A percentile compares a stretch with the other conserved stretches of the same genome.
These are phyloP conservation scores for Ylistrum balloti DNA, from an alignment of 1,140 invertebrate genomes.

Conservation along the genomic window DNA sequence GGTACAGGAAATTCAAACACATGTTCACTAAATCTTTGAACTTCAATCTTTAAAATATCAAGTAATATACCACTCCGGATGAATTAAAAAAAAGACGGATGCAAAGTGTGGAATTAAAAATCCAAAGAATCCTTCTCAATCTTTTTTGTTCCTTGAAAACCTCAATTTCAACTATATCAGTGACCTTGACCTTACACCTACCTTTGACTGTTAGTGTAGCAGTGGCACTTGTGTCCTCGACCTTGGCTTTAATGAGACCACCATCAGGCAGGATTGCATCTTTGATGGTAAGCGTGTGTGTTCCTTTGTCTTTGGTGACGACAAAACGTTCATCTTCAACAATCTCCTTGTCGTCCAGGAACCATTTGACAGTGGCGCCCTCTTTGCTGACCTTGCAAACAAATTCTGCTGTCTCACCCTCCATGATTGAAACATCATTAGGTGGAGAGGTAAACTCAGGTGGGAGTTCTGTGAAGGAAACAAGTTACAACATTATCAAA, in stretches of 20 bases:
- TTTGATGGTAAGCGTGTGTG: constrained; percentile 77
- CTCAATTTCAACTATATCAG: neutral
- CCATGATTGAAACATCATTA: constrained; percentile 83
- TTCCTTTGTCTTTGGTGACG: constrained; percentile 72
- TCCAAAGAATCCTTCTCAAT: too few species aligned
- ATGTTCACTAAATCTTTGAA: neutral
- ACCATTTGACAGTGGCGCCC: constrained; percentile 82
- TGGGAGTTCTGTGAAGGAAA: constrained; percentile 68
- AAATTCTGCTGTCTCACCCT: constrained; percentile 86
- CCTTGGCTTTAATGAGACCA: constrained; percentile 76
- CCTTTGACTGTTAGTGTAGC: constrained; percentile 77
- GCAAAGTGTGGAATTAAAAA: too few species aligned
- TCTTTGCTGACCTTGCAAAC: constrained; percentile 80
- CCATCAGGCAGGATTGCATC: constrained; percentile 75
- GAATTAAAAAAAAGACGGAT: neutral
- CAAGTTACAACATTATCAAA: neutral
- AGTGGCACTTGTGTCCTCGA: constrained; percentile 76
- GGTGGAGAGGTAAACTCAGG: constrained; percentile 79
- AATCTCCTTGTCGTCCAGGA: constrained; percentile 81
- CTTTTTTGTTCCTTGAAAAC: too few species aligned
- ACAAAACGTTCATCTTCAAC: constrained; percentile 89
- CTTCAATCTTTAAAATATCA: neutral
- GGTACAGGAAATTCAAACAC: neutral
- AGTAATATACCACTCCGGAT: too few species aligned
- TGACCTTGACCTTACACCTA: constrained; percentile 54